Evolutionary conservation across 2,113 vertebrate species (phyloP).

Genomic region (Varanus salvator): DNA sequence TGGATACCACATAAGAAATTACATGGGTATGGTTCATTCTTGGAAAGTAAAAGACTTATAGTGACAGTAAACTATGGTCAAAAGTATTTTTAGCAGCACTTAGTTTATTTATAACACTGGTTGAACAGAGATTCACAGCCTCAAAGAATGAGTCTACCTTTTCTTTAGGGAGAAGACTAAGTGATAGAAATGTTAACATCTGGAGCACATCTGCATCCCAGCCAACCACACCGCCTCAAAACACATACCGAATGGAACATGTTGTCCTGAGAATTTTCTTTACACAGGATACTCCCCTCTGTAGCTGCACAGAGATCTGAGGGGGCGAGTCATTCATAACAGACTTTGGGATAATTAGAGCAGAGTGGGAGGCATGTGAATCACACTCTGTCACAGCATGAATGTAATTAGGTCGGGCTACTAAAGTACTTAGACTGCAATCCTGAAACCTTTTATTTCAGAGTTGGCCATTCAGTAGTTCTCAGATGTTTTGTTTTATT

Average conservation of each 20-base stretch:
- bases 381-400: conserved; percentile 6
- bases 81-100: conserved; percentile 21
- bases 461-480: not conserved
- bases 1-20: not conserved
- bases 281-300: conserved; percentile 6
- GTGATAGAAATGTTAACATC: conserved; percentile 51
- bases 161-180: conserved; percentile 3
- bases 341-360: not conserved
- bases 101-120: conserved; percentile 61
- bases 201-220: conserved; percentile 40
- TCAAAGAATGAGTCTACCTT: conserved; percentile 36
- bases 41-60: not conserved
- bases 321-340: not conserved
- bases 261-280: conserved; percentile 21
- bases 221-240: conserved; percentile 45
- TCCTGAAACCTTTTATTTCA: not conserved
- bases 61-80: not conserved
- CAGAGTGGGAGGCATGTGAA: conserved; percentile 14
- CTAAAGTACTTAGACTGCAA: not conserved
- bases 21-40: not conserved
- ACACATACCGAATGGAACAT: not conserved
- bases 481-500: not conserved
- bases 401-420: not conserved
- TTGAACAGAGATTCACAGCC: conserved; percentile 48
- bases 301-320: not conserved